These are phyloP conservation scores for Diorhabda elongata DNA, from an alignment of 1,140 invertebrate species.

Conservation along the genomic window DNA sequence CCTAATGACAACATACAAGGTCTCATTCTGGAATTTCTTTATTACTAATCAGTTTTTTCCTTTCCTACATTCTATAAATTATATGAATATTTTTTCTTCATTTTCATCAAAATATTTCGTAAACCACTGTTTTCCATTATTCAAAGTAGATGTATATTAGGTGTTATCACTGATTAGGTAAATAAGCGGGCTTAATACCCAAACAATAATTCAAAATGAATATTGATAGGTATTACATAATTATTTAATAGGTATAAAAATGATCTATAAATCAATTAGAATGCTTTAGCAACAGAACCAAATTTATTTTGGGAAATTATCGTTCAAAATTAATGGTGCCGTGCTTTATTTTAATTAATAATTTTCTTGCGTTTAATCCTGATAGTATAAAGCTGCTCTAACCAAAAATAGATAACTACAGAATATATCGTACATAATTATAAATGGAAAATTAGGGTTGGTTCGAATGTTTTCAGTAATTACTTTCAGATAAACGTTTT, in stretches of 20 bases:
- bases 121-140: neutral
- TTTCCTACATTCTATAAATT: too few species aligned
- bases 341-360: conserved; percentile 3
- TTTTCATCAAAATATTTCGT: too few species aligned
- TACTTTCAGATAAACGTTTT: neutral
- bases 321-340: neutral
- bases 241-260: neutral
- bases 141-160: neutral
- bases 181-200: neutral
- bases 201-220: neutral
- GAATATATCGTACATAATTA: neutral
- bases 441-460: too few species aligned
- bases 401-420: neutral
- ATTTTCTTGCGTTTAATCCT: neutral
- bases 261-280: neutral
- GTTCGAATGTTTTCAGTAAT: neutral
- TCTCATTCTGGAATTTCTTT: too few species aligned
- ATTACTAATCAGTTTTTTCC: too few species aligned
- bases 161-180: neutral
- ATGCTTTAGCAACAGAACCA: neutral
- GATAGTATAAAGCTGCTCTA: neutral
- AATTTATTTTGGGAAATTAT: neutral
- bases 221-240: neutral
- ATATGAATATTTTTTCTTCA: too few species aligned
- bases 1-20: too few species aligned